Percentiles rank a stretch among this genome's conserved stretches.
These are phyloP conservation scores for Diploscapter pachys DNA, from an alignment of 1,140 invertebrate species.

Conservation along the genomic window DNA sequence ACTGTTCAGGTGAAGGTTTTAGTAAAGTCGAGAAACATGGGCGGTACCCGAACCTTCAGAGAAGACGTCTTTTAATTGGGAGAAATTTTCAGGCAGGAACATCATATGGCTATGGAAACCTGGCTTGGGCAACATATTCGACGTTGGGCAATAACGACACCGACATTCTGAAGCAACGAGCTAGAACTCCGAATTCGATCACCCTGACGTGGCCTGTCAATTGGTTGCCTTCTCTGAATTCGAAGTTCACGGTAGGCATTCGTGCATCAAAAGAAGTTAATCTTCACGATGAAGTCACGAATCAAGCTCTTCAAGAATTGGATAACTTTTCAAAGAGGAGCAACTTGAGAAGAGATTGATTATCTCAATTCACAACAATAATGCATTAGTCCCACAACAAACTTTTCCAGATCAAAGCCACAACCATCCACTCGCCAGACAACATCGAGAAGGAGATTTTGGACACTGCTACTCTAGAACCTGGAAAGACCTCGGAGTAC, in stretches of 20 bases:
- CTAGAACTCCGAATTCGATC: slow-evolving; percentile 14
- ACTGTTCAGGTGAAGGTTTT: slow-evolving; percentile 13
- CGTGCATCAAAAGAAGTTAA: neutral
- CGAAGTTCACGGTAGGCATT: slow-evolving; percentile 20
- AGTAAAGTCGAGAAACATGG: neutral
- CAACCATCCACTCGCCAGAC: slow-evolving; percentile 17
- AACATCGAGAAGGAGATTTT: slow-evolving; percentile 25
- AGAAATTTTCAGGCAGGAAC: slow-evolving; percentile 16
- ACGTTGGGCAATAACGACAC: slow-evolving; percentile 16
- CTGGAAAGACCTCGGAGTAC: slow-evolving; percentile 24
- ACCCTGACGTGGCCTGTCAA: slow-evolving; percentile 16
- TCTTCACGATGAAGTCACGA: too few relatives aligned
- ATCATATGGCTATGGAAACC: slow-evolving; percentile 28
- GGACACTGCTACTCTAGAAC: slow-evolving; percentile 13
- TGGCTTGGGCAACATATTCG: slow-evolving; percentile 17
- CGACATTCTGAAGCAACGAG: slow-evolving; percentile 13
- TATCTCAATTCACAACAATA: neutral
- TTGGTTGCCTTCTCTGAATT: slow-evolving; percentile 16
- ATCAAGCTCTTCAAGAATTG: too few relatives aligned
- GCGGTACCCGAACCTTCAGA: too few relatives aligned
- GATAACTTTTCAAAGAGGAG: too few relatives aligned
- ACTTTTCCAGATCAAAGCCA: slow-evolving; percentile 26
- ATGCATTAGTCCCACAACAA: too few relatives aligned
- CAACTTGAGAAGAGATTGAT: too few relatives aligned
- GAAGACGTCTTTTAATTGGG: too few relatives aligned